Evolutionary conservation across 1,140 invertebrate species (phyloP).

Genomic region (Probaryconus sp.): DNA sequence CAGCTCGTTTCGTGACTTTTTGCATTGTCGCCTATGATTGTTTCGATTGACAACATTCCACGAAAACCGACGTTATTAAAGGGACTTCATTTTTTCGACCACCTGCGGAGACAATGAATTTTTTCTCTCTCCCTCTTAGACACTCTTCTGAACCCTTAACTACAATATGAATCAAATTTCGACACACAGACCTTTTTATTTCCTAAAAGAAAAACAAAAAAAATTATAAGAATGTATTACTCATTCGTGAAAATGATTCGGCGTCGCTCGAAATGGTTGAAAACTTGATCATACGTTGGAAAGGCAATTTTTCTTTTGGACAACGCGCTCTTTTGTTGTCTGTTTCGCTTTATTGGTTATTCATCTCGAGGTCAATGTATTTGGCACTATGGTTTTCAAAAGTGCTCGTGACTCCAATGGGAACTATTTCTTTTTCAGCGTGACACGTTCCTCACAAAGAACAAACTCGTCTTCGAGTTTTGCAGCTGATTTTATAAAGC

Average conservation of each 20-base stretch:
- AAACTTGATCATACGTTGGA: not conserved
- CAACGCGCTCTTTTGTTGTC: slow-evolving; percentile 14
- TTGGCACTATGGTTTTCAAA: slow-evolving; percentile 9
- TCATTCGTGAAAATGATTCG: slow-evolving; percentile 3
- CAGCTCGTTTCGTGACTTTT: slow-evolving; percentile 3
- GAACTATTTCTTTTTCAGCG: not conserved
- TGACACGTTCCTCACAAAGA: not conserved
- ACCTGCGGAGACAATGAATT: no score
- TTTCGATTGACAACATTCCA: no score
- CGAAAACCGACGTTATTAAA: no score
- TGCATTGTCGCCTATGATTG: not conserved
- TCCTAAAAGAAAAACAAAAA: no score
- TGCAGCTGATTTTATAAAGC: not conserved
- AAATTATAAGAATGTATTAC: not conserved
- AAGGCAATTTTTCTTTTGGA: slow-evolving; percentile 11
- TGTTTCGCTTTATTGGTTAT: slow-evolving; percentile 19
- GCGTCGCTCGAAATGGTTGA: no score
- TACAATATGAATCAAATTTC: no score
- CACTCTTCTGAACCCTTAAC: no score
- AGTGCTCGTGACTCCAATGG: not conserved
- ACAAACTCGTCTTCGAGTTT: no score
- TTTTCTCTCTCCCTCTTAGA: no score
- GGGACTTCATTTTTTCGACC: no score
- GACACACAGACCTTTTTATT: no score
- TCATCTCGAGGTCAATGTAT: slow-evolving; percentile 18